Percentiles rank a stretch among this genome's conserved stretches.
Evolutionary conservation across 2,113 vertebrate species (phyloP).

Genomic region (Coregonus clupeaformis): DNA sequence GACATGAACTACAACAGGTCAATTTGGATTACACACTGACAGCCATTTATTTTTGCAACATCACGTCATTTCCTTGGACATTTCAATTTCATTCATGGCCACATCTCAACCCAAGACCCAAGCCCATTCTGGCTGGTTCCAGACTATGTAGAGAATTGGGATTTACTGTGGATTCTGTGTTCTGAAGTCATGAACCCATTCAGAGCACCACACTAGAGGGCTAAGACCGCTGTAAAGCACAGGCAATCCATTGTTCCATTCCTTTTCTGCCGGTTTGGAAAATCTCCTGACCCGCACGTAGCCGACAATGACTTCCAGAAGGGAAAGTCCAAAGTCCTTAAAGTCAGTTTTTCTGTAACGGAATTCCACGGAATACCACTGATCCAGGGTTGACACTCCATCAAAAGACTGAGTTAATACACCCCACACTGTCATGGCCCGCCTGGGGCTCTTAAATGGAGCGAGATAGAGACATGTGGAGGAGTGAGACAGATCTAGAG

Average conservation of each 20-base stretch:
- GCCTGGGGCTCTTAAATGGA: slow-evolving; percentile 15
- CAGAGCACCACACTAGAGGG: slow-evolving; percentile 47
- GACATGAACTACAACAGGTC: no score
- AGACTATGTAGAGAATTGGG: slow-evolving; percentile 35
- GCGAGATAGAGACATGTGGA: slow-evolving; percentile 35
- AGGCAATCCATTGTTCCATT: slow-evolving; percentile 66
- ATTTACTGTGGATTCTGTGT: slow-evolving; percentile 39
- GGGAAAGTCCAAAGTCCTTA: slow-evolving; percentile 46
- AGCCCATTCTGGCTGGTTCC: slow-evolving; percentile 32
- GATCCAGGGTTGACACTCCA: slow-evolving; percentile 43
- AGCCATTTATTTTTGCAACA: no score
- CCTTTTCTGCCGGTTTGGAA: slow-evolving; percentile 51
- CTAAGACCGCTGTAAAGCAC: slow-evolving; percentile 58
- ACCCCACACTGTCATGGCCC: slow-evolving; percentile 33
- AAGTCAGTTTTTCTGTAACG: slow-evolving; percentile 48
- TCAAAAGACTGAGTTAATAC: slow-evolving; percentile 44
- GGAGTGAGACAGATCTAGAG: background rate
- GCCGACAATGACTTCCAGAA: slow-evolving; percentile 51
- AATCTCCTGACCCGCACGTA: slow-evolving; percentile 45
- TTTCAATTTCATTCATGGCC: slow-evolving; percentile 38
- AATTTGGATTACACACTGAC: no score
- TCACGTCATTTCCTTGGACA: slow-evolving; percentile 18
- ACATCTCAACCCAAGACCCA: slow-evolving; percentile 16
- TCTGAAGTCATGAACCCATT: slow-evolving; percentile 63
- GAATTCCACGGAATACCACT: slow-evolving; percentile 38